A percentile compares a stretch with the other conserved stretches of the same genome.
Conservation (phyloP, 2,888 invertebrate genomes). For the Chirona hameri region DNA sequence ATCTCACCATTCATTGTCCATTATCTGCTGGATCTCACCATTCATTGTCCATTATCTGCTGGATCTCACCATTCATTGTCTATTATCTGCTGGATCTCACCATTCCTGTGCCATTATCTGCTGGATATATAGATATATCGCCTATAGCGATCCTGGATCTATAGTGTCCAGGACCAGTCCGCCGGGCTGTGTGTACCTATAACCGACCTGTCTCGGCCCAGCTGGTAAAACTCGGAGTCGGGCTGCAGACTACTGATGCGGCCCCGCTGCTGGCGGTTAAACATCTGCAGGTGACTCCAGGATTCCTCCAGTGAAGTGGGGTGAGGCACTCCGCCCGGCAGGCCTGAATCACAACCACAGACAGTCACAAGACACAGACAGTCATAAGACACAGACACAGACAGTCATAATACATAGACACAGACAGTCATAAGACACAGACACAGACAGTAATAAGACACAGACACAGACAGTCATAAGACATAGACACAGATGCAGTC, state of each 20-base stretch:
- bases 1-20: too few species aligned
- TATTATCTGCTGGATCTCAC: too few species aligned
- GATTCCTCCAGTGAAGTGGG: slow-evolving; percentile 43
- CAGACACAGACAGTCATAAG: not conserved
- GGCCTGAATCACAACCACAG: not conserved
- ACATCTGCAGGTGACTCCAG: slow-evolving; percentile 44
- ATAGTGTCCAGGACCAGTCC: not conserved
- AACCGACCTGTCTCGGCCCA: not conserved
- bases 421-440: not conserved
- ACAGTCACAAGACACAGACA: not conserved
- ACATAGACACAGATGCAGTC: too few species aligned
- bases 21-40: too few species aligned
- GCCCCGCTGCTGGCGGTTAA: slow-evolving; percentile 44
- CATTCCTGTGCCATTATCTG: too few species aligned
- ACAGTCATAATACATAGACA: not conserved
- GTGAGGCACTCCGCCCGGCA: not conserved
- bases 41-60: too few species aligned
- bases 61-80: too few species aligned
- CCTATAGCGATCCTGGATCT: too few species aligned
- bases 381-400: not conserved
- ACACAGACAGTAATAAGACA: not conserved
- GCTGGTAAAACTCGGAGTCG: slow-evolving; percentile 33
- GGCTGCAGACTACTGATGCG: slow-evolving; percentile 41
- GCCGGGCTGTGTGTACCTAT: not conserved
- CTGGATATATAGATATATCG: too few species aligned